Evolutionary conservation across 2,888 invertebrate species (phyloP).

Genomic region (Orthonychiurus folsomi): DNA sequence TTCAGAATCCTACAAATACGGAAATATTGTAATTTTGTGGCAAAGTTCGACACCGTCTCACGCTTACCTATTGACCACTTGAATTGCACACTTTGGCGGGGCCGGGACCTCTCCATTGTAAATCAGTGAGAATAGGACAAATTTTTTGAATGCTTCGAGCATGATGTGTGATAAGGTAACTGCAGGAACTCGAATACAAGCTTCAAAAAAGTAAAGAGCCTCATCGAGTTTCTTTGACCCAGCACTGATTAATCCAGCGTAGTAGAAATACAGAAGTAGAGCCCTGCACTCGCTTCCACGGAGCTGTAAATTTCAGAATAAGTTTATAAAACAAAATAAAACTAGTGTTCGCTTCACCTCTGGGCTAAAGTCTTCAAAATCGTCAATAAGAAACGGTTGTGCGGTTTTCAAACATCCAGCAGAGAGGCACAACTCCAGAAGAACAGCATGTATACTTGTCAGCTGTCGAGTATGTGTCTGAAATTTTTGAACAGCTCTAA

Average conservation of each 20-base stretch:
- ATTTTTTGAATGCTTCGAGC: conserved; percentile 96
- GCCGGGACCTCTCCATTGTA: conserved; percentile 71
- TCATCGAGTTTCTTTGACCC: conserved; percentile 85
- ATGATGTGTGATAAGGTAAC: conserved; percentile 91
- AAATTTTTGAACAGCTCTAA: conserved; percentile 50
- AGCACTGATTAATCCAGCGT: conserved; percentile 95
- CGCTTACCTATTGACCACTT: conserved; percentile 27
- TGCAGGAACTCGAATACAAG: conserved; percentile 89
- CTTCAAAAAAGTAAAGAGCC: conserved; percentile 91
- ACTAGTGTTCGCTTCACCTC: conserved; percentile 52
- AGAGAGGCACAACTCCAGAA: conserved; percentile 82
- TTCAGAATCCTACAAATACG: conserved; percentile 25
- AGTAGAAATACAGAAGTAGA: conserved; percentile 89
- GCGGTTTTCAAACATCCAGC: conserved; percentile 89
- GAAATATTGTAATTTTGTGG: not conserved
- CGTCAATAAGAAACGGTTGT: conserved; percentile 74
- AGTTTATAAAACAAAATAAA: not conserved
- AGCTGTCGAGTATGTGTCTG: conserved; percentile 52
- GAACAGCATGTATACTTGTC: conserved; percentile 86
- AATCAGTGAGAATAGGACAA: conserved; percentile 81
- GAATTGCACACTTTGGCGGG: conserved; percentile 28
- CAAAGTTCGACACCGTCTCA: conserved; percentile 1
- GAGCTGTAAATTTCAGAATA: conserved; percentile 9
- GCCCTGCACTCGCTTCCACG: conserved; percentile 61
- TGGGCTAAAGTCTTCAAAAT: conserved; percentile 82